phyloP scores from a whole-genome alignment of 92 coral and sea anemone genomes.

The Pocillopora meandrina region DNA sequence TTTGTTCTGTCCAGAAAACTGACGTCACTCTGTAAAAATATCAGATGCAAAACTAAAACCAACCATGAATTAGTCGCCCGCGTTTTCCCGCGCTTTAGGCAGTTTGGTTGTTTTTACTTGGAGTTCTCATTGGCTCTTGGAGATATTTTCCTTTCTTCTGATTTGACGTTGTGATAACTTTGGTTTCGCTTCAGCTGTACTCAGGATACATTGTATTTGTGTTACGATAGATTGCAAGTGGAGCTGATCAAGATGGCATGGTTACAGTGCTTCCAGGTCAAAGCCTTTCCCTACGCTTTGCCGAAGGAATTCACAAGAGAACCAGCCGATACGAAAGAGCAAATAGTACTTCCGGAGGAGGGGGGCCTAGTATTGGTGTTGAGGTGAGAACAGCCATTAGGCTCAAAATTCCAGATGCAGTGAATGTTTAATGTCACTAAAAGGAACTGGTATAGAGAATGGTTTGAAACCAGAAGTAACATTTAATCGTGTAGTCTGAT shows the following conservation, averaged over 20 bases:
- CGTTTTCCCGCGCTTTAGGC: too few relatives aligned
- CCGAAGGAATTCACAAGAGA: constrained; percentile 52
- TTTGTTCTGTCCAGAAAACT: too few relatives aligned
- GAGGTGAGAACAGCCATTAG: constrained; percentile 28
- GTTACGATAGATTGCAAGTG: constrained; percentile 37
- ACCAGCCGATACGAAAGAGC: constrained; percentile 56
- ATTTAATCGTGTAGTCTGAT: too few relatives aligned
- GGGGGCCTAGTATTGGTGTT: constrained; percentile 56
- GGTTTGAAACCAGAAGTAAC: too few relatives aligned
- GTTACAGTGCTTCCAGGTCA: constrained; percentile 70
- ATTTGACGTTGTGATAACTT: too few relatives aligned
- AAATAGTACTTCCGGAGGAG: constrained; percentile 28
- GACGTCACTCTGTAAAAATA: too few relatives aligned
- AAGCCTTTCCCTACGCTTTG: constrained; percentile 71
- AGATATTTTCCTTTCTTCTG: too few relatives aligned
- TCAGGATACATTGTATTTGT: not conserved
- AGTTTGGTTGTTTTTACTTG: too few relatives aligned
- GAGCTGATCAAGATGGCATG: constrained; percentile 42
- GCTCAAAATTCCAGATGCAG: not conserved
- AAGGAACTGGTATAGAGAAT: not conserved
- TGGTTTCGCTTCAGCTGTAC: not conserved
- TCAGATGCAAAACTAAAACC: too few relatives aligned
- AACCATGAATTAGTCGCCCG: too few relatives aligned
- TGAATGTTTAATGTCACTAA: not conserved
- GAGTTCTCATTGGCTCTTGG: too few relatives aligned